Percentiles rank a stretch among this genome's conserved stretches.
Conservation (phyloP, 2,113 vertebrate species). For the Myanophis thanlyinensis region DNA sequence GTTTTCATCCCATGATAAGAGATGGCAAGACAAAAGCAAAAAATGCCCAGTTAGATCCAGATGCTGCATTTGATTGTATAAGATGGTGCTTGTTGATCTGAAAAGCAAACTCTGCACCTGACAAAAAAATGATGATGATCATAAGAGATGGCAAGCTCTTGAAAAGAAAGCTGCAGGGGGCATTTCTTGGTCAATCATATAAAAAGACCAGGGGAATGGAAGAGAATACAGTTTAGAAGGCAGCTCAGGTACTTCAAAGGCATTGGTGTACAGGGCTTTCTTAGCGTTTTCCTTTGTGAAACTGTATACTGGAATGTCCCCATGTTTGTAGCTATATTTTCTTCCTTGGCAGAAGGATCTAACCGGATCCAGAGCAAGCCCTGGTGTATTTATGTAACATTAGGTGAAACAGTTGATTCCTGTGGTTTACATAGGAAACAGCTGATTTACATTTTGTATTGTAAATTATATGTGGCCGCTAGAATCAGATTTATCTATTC, state of each 20-base stretch:
- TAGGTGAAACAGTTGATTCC: not conserved
- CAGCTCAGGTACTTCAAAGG: not conserved
- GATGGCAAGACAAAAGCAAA: not conserved
- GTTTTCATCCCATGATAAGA: not conserved
- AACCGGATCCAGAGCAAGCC: not conserved
- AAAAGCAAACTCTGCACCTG: not conserved
- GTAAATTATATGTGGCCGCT: not conserved
- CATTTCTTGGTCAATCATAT: not conserved
- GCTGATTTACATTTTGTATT: not conserved
- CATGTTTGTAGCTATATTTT: not conserved
- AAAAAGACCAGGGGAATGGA: not conserved
- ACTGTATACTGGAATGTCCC: not conserved
- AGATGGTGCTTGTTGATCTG: not conserved
- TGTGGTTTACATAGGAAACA: not conserved
- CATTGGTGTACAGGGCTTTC: not conserved
- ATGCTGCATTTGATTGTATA: not conserved
- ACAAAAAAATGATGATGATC: not conserved
- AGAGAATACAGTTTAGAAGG: not conserved
- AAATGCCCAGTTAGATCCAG: not conserved
- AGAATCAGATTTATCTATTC: not conserved
- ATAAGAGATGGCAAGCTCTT: not conserved
- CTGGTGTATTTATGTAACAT: not conserved
- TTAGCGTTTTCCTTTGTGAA: not conserved
- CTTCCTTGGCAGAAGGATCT: not conserved
- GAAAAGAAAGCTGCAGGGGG: not conserved